Evolutionary conservation across 2,113 vertebrate species (phyloP).

Genomic region (Thymallus thymallus): DNA sequence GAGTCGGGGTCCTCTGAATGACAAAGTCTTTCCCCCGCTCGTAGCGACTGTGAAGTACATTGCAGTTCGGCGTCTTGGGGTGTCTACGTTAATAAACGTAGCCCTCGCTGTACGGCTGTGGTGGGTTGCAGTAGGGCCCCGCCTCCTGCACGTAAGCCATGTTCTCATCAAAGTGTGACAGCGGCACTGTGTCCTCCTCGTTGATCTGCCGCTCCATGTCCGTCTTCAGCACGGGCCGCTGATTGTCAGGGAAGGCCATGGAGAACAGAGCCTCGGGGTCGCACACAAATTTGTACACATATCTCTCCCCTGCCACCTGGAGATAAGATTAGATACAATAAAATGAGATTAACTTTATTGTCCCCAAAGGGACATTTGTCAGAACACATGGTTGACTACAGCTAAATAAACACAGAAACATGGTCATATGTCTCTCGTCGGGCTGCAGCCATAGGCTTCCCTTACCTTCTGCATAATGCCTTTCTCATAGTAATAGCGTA

Average conservation of each 20-base stretch:
- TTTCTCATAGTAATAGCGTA: slow-evolving; percentile 99
- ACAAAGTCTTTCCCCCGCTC: slow-evolving; percentile 43
- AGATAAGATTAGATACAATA: slow-evolving; percentile 13
- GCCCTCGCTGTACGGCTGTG: slow-evolving; percentile 94
- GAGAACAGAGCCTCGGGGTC: slow-evolving; percentile 99
- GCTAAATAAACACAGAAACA: neutral
- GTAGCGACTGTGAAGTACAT: slow-evolving; percentile 44
- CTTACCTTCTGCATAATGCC: slow-evolving; percentile 99
- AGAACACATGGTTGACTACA: neutral
- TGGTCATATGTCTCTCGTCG: neutral
- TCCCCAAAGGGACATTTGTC: neutral
- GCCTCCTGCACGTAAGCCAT: slow-evolving; percentile 94
- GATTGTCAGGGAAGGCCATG: slow-evolving; percentile 99
- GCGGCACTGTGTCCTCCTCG: slow-evolving; percentile 97
- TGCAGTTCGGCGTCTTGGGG: slow-evolving; percentile 39
- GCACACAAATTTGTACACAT: slow-evolving; percentile 98
- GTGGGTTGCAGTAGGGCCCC: slow-evolving; percentile 92
- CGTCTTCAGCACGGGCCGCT: slow-evolving; percentile 97
- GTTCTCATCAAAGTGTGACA: slow-evolving; percentile 97
- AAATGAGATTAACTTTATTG: slow-evolving; percentile 11
- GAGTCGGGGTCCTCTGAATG: slow-evolving; percentile 30
- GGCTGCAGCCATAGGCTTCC: slow-evolving; percentile 25
- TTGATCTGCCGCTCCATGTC: slow-evolving; percentile 98
- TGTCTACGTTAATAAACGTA: slow-evolving; percentile 90
- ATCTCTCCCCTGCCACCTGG: slow-evolving; percentile 97